These are phyloP conservation scores for Misgurnus mizolepis DNA, from an alignment of 2,113 vertebrate species.

Conservation along the genomic window DNA sequence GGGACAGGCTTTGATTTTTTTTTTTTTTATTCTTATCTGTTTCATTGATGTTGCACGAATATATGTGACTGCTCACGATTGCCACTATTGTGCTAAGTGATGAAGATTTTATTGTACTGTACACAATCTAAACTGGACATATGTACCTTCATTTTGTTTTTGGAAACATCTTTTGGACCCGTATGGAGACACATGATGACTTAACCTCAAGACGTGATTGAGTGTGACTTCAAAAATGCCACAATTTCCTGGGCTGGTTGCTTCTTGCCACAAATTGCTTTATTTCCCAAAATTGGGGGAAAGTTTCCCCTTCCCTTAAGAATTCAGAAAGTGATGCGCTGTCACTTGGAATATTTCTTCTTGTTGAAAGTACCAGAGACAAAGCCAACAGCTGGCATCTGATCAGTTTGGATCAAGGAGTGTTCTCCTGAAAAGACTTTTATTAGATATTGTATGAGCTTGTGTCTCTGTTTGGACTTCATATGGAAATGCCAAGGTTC, in stretches of 20 bases:
- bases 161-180: no score
- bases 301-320: background rate
- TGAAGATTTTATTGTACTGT: slow-evolving; percentile 53
- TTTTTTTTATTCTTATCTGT: no score
- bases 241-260: slow-evolving; percentile 24
- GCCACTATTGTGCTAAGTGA: background rate
- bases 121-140: slow-evolving; percentile 44
- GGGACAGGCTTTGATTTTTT: background rate
- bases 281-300: slow-evolving; percentile 11
- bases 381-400: slow-evolving; percentile 8
- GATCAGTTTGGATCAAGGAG: slow-evolving; percentile 20
- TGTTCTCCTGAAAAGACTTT: slow-evolving; percentile 24
- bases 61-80: slow-evolving; percentile 16
- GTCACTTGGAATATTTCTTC: background rate
- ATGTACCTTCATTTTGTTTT: slow-evolving; percentile 43
- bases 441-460: background rate
- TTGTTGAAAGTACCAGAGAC: background rate
- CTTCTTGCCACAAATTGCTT: slow-evolving; percentile 25
- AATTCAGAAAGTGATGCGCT: slow-evolving; percentile 15
- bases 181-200: no score
- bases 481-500: background rate
- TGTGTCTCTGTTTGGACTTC: background rate
- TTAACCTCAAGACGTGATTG: background rate
- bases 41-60: slow-evolving; percentile 40
- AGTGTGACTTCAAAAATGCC: slow-evolving; percentile 8